phyloP scores from a whole-genome alignment of 2,113 vertebrate species.

The Pardalotus punctatus region DNA sequence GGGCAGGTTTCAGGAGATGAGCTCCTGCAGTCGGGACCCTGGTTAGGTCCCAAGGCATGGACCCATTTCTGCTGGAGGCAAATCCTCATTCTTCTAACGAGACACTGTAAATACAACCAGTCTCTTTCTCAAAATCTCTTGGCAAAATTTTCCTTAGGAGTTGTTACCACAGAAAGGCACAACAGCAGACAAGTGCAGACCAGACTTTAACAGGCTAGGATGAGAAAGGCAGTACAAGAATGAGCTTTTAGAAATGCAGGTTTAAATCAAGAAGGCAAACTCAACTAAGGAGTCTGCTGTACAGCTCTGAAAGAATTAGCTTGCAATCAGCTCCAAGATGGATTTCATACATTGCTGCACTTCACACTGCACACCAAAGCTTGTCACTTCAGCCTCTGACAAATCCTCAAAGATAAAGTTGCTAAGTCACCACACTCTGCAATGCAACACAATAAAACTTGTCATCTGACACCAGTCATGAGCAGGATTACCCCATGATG shows the following conservation, averaged over 20 bases:
- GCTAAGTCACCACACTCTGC: neutral
- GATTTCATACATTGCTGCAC: neutral
- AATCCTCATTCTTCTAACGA: neutral
- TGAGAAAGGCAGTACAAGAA: neutral
- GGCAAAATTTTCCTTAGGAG: neutral
- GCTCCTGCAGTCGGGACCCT: neutral
- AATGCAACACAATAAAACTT: neutral
- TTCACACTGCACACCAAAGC: neutral
- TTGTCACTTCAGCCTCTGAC: neutral
- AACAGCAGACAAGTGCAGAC: neutral
- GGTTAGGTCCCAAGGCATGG: neutral
- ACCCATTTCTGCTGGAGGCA: neutral
- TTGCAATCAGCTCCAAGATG: neutral
- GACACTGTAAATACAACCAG: neutral
- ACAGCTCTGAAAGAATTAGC: neutral
- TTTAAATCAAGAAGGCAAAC: neutral
- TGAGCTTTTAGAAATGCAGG: neutral
- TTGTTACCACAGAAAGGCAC: neutral
- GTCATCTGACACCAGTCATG: neutral
- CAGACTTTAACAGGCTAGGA: neutral
- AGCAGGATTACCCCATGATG: neutral
- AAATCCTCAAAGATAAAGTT: constrained; percentile 34
- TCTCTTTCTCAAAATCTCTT: neutral
- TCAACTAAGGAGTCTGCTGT: neutral
- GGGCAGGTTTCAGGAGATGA: neutral